Evolutionary conservation across 2,888 invertebrate species (phyloP), one percentile per base, ranked within the genome.

Genomic region (Crematogaster levior): DNA sequence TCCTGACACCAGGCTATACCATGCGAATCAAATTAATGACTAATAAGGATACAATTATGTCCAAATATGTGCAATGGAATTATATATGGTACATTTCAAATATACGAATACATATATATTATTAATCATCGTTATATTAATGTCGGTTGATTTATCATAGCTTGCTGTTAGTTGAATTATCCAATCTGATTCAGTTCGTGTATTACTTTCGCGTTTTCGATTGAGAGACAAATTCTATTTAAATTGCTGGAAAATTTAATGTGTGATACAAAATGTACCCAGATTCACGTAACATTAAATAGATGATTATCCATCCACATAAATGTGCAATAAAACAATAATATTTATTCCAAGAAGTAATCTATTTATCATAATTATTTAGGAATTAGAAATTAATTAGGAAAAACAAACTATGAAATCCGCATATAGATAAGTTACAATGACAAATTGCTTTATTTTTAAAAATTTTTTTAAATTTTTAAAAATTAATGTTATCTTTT

Each of bases 241-340:
- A 60, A 60, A 60, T 60, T 12, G n/a, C n/a, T 60, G n/a, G n/a
- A 60, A 34, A 60, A 60, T 60, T 34, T n/a, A 34, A 34, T n/a
- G 60, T 60, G n/a, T n/a, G n/a, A 60, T 60, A n/a, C 34, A 34
- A 60, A 34, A 60, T 60, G n/a, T 34, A 5, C 5, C 0, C 60
- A 34, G n/a, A 60, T n/a, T n/a, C n/a, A 60, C 10, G n/a, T 34
- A 34, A 10, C 58, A 18, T 34, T 60, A 60, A 34, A 60, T 34
- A 34, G 18, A 58, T 30, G n/a, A 34, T 60, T 60, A 60, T 34
- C 12, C 60, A 60, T 34, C 5, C n/a, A 10, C n/a, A 60, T 34
- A n/a, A n/a, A n/a, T n/a, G n/a, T 60, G 34, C 12, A 61, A 37
- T 34, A 61, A 61, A 21, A 3, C 3, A 61, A 37, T 37, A 61